phyloP scores from a whole-genome alignment of 30 jellyfish, hydroid and myxozoan genomes.

The Hydractinia symbiolongicarpus region DNA sequence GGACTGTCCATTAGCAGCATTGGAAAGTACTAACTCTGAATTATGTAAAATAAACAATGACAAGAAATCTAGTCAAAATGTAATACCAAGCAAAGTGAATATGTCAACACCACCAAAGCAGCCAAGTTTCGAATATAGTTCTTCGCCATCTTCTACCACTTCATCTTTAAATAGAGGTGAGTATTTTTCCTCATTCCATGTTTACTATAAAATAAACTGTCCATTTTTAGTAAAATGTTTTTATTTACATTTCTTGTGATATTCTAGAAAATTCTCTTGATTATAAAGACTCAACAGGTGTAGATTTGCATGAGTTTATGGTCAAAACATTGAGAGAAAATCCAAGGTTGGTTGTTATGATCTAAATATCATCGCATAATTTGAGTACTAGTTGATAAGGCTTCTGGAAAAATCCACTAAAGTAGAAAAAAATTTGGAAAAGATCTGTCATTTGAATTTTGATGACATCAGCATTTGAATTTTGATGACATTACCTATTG shows the following conservation, averaged over 20 bases:
- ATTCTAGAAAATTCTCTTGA: slow-evolving; percentile 68
- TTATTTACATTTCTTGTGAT: background rate
- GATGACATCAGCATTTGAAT: no score
- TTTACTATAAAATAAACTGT: background rate
- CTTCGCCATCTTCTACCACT: slow-evolving; percentile 26
- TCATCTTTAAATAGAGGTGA: slow-evolving; percentile 32
- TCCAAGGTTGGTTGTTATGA: slow-evolving; percentile 57
- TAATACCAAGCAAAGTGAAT: background rate
- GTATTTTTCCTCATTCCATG: background rate
- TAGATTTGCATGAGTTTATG: slow-evolving; percentile 83
- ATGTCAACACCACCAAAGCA: slow-evolving; percentile 10
- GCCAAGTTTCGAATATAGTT: slow-evolving; percentile 22
- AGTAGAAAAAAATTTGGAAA: no score
- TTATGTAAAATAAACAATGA: background rate
- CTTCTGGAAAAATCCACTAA: no score
- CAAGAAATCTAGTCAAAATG: background rate
- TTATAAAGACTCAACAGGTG: slow-evolving; percentile 85
- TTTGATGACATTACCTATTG: no score
- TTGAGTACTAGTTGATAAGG: no score
- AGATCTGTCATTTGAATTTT: no score
- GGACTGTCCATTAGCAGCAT: background rate
- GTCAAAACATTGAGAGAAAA: slow-evolving; percentile 90
- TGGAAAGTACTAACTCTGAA: background rate
- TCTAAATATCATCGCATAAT: no score
- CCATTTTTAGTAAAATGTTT: background rate